Base-by-base conservation (phyloP, 2,888 invertebrate genomes). In the Epicampocera succincta region DNA sequence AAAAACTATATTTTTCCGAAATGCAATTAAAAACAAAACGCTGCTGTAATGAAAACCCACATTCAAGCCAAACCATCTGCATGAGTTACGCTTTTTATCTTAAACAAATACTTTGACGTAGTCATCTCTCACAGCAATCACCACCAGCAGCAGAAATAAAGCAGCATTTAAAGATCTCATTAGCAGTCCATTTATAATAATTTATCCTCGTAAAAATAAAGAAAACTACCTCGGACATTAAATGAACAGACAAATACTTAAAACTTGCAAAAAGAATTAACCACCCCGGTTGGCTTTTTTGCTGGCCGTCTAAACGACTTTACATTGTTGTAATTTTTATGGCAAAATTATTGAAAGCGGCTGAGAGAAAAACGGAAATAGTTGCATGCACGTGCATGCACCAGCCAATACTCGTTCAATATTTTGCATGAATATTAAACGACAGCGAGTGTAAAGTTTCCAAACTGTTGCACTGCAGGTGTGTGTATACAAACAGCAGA, bases 131-230 rank as follows among this genome's bases (percentile, higher is more conserved):
- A 61, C 0, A 44, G 13, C 4, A n/a, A 56, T 29, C 19, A 68
- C 15, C 65, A 33, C 19, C 52, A 60, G 12, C 33, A 42, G 21
- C 15, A 50, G 42, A 6, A 11, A 33, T 9, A 56, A 50, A 48
- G 3, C 13, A 46, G 52, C 73, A 73, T 69, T 68, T 81, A 58
- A 78, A 82, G 66, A 74, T 74, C 82, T 82, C 82, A 82, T 82
- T 82, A 82, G 74, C 74, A 78, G 74, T 66, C 74, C 82, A 82
- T 82, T 82, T 82, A 75, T 82, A 75, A 78, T 74, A 82, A 78
- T 60, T 52, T 74, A 74, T 75, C 48, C 54, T 71, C 60, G 25
- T 74, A 75, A 74, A 74, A 74, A 58, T 74, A 71, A 56, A 74
- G 48, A 72, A 77, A 76, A 56, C 44, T 40, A 61, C n/a, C 33